Evolutionary conservation across 2,888 invertebrate genomes (phyloP).

Genomic region (Rhamphomyia laevipes): DNA sequence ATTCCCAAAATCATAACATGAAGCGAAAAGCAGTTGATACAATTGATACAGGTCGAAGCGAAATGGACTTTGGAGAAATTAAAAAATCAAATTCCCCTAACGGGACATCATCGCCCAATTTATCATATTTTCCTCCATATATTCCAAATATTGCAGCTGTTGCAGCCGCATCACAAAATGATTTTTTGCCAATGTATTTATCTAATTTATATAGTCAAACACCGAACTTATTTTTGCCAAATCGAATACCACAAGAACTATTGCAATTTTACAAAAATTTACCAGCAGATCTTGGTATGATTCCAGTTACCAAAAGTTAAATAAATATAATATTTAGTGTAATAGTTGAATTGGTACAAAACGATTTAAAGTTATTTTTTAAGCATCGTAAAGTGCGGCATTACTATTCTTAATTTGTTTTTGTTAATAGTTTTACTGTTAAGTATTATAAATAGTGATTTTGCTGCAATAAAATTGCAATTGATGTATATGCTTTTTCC

Average conservation of each 20-base stretch:
- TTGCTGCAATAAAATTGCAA: no score
- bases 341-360: no score
- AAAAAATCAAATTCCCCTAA: no score
- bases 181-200: neutral
- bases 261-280: slow-evolving; percentile 15
- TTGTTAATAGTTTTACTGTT: no score
- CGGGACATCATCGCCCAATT: no score
- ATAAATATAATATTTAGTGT: neutral
- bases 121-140: slow-evolving; percentile 8
- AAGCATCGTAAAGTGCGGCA: no score
- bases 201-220: slow-evolving; percentile 13
- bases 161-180: neutral
- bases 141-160: slow-evolving; percentile 10
- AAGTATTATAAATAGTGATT: no score
- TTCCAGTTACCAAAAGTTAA: slow-evolving; percentile 17
- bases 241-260: slow-evolving; percentile 13
- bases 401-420: no score
- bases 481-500: no score
- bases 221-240: slow-evolving; percentile 12
- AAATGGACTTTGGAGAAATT: no score
- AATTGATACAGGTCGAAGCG: neutral
- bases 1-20: slow-evolving; percentile 17
- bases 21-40: slow-evolving; percentile 13
- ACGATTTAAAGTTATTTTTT: no score
- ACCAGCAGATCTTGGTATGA: slow-evolving; percentile 12